Conservation (phyloP, 2,113 vertebrate species). For the Pomatostomus ruficeps region DNA sequence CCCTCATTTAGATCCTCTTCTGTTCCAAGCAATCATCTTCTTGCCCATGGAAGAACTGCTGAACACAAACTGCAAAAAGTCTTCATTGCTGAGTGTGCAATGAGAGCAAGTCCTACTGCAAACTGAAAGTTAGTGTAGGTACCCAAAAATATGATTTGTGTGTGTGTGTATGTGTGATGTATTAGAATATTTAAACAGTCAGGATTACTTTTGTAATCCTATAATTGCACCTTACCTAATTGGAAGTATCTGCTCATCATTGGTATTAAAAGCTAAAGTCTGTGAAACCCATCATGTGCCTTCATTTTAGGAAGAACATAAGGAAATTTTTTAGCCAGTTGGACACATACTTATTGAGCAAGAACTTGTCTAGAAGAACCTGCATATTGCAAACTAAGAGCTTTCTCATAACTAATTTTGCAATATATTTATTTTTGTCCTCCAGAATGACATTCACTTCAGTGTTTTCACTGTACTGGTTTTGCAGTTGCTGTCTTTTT, state of each 20-base stretch:
- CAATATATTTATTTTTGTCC: not conserved
- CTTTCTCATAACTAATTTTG: not conserved
- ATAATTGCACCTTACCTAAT: not conserved
- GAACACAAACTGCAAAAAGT: not conserved
- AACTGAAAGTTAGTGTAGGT: not conserved
- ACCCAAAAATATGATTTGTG: not conserved
- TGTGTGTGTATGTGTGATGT: rapidly evolving
- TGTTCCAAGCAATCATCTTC: not conserved
- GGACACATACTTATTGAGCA: not conserved
- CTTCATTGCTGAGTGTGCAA: not conserved
- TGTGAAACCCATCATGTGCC: rapidly evolving
- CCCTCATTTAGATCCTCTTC: not conserved
- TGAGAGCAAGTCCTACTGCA: not conserved
- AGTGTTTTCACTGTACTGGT: not conserved
- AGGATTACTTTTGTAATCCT: not conserved
- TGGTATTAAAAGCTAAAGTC: not conserved
- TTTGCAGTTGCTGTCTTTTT: not conserved
- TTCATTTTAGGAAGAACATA: not conserved
- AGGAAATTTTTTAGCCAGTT: not conserved
- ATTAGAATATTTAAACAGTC: not conserved
- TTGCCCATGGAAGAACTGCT: not conserved
- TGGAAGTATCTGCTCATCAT: not conserved
- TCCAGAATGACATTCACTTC: not conserved
- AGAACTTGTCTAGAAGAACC: not conserved
- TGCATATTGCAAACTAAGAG: not conserved